These are phyloP conservation scores for Drosophila mimetica DNA, from an alignment of 2,888 invertebrate genomes.

Conservation along the genomic window DNA sequence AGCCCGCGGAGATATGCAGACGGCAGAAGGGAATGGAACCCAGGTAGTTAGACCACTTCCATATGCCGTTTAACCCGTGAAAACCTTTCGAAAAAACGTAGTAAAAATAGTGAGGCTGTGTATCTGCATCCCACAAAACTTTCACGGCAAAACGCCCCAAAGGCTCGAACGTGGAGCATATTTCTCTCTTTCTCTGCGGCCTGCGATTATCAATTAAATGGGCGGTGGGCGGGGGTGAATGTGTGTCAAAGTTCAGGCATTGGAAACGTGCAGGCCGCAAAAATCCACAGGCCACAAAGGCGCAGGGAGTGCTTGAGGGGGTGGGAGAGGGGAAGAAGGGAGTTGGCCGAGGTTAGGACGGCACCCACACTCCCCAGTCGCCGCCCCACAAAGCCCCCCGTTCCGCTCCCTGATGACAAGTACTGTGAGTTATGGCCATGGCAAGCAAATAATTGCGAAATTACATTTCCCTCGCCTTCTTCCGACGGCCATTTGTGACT, in stretches of 20 bases:
- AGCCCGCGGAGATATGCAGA: slow-evolving; percentile 42
- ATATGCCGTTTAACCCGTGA: slow-evolving; percentile 27
- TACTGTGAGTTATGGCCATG: slow-evolving; percentile 72
- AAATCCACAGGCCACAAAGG: slow-evolving; percentile 46
- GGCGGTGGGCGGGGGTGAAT: slow-evolving; percentile 53
- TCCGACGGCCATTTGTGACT: slow-evolving; percentile 25
- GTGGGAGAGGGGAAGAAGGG: slow-evolving; percentile 13
- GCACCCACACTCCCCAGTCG: slow-evolving; percentile 30
- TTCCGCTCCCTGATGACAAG: slow-evolving; percentile 37
- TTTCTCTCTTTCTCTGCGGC: slow-evolving; percentile 54
- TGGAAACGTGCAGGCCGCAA: slow-evolving; percentile 71
- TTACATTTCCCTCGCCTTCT: slow-evolving; percentile 57
- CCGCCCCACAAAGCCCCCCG: background rate
- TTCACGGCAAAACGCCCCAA: slow-evolving; percentile 70
- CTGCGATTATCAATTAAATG: slow-evolving; percentile 70
- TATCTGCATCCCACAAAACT: slow-evolving; percentile 56
- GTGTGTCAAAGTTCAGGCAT: slow-evolving; percentile 76
- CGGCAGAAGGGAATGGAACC: slow-evolving; percentile 19
- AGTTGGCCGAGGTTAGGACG: slow-evolving; percentile 5
- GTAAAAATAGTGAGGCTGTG: slow-evolving; percentile 28
- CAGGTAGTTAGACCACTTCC: slow-evolving; percentile 34
- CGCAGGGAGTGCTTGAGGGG: slow-evolving; percentile 9
- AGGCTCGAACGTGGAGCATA: slow-evolving; percentile 72
- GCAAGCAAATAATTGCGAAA: slow-evolving; percentile 78
- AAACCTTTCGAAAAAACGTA: slow-evolving; percentile 54